Evolutionary conservation across 2,888 invertebrate genomes (phyloP).

Genomic region (Tetranychus truncatus): DNA sequence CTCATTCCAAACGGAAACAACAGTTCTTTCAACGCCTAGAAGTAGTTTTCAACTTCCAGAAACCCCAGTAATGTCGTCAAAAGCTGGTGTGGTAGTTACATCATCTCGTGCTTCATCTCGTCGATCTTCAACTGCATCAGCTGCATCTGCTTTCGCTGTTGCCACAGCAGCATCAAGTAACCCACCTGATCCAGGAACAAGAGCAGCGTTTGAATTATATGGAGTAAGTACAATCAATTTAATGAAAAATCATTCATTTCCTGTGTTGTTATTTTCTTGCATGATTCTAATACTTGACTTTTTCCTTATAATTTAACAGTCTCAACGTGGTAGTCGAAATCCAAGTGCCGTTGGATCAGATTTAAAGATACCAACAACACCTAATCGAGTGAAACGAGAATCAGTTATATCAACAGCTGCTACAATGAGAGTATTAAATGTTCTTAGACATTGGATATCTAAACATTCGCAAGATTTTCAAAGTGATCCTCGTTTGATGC

Average conservation of each 20-base stretch:
- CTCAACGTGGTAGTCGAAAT: conserved; percentile 29
- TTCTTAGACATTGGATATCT: conserved; percentile 73
- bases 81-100: conserved; percentile 75
- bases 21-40: conserved; percentile 35
- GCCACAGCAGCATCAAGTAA: conserved; percentile 64
- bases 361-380: conserved; percentile 28
- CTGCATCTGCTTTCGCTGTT: conserved; percentile 35
- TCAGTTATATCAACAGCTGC: conserved; percentile 77
- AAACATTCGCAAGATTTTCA: conserved; percentile 76
- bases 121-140: conserved; percentile 64
- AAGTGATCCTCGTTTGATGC: conserved; percentile 50
- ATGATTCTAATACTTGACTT: not conserved
- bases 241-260: not conserved
- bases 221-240: conserved; percentile 11
- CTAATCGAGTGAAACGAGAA: conserved; percentile 37
- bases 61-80: conserved; percentile 42
- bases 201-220: conserved; percentile 1
- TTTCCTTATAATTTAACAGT: conserved; percentile 23
- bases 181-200: conserved; percentile 18
- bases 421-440: conserved; percentile 75
- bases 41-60: conserved; percentile 43
- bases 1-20: conserved; percentile 39
- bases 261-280: not conserved
- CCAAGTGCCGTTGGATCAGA: conserved; percentile 32
- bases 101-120: conserved; percentile 69